Base-by-base conservation (phyloP, 2,113 vertebrate species). In the Cervus canadensis region DNA sequence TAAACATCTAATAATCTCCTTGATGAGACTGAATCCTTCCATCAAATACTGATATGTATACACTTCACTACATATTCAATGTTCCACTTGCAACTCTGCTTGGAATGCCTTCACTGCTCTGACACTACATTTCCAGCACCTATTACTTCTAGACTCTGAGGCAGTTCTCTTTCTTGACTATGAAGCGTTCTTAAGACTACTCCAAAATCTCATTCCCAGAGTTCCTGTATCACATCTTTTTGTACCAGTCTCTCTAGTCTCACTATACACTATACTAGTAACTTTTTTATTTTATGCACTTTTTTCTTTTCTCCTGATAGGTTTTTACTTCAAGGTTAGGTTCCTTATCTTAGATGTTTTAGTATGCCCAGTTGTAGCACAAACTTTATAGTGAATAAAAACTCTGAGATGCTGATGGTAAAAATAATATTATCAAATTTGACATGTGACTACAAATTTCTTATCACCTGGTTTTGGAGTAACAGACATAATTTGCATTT, bases 221-320 rank as follows among this genome's bases (percentile, higher is more conserved):
- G 33, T 71, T 87, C 71, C 64, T 89, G 19, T 25, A 71, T 26
- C 36, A 90, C 15, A 93, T 74, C 30, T 50, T 95, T 94, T 71
- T 21, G 87, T 60, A 62, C 7, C 43, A 67, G 36, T 71, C 92
- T 91, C 40, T 94, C 83, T 62, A 78, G 56, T 95, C 2, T 92
- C 59, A 95, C 5, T 81, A 12, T 40, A 79, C 40, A 56, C 7
- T 26, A 21, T 19, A 43, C 6, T 60, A 57, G 15, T n/a, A n/a
- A 89, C 15, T 84, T 93, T 92, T 56, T 57, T 64, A 86, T 57
- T 76, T 87, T 64, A 71, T 82, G 26, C 4, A 60, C 64, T 89
- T 88, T 90, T 93, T 33, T 64, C 52, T 76, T 95, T 97, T 85
- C 17, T 94, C 45, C 54, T 93, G 78, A 62, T 26, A 97, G 33